phyloP scores from a whole-genome alignment of 2,888 invertebrate species.

The Ormia ochracea region DNA sequence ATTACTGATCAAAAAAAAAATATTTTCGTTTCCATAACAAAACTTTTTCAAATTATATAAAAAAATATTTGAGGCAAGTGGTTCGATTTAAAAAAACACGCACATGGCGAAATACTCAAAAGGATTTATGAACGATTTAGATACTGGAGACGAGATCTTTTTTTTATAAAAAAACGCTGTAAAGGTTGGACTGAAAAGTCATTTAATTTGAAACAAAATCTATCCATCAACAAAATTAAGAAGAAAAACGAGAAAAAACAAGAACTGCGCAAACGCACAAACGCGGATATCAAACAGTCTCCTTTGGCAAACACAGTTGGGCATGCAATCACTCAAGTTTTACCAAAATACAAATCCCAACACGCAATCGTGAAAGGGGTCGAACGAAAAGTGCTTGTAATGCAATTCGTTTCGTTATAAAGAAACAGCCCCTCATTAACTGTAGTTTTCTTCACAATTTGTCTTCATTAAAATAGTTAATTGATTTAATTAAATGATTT shows the following conservation, averaged over 20 bases:
- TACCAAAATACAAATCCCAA: not conserved
- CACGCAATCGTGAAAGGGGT: not conserved
- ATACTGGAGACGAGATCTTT: too few species aligned
- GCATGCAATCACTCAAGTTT: conserved; percentile 1
- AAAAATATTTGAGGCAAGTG: not conserved
- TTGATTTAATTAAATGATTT: conserved; percentile 41
- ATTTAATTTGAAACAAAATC: conserved; percentile 18
- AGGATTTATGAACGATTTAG: too few species aligned
- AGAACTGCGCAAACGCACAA: too few species aligned
- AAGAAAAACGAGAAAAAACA: not conserved
- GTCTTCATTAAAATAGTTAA: conserved; percentile 26
- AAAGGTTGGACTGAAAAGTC: too few species aligned
- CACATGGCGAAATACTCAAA: too few species aligned
- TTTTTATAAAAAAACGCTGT: too few species aligned
- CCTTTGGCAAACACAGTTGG: not conserved
- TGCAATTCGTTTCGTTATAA: not conserved
- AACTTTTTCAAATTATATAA: not conserved
- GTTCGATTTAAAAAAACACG: not conserved
- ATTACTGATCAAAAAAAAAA: not conserved
- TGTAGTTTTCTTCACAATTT: conserved; percentile 23
- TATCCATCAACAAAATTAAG: not conserved
- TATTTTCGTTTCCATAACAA: not conserved
- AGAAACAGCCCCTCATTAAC: conserved; percentile 28
- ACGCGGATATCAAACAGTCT: not conserved
- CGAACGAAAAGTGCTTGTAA: not conserved